Percentiles rank a stretch among this genome's conserved stretches.
phyloP scores from a whole-genome alignment of 2,888 invertebrate genomes.

The Agrochola macilenta region DNA sequence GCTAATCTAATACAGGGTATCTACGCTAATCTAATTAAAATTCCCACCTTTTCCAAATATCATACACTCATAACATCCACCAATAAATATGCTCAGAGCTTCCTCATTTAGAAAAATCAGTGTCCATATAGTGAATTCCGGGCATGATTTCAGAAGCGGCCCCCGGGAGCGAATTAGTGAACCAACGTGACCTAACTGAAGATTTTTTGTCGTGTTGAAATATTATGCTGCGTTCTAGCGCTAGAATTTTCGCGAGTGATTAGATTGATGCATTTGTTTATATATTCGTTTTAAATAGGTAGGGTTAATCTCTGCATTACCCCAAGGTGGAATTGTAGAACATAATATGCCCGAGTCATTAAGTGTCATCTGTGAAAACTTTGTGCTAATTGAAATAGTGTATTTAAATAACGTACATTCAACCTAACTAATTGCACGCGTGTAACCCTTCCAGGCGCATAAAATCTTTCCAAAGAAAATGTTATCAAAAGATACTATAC shows the following conservation, averaged over 20 bases:
- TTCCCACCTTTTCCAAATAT: conserved; percentile 13
- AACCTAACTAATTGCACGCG: neutral
- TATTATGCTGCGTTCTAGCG: conserved; percentile 74
- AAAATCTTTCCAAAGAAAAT: conserved; percentile 2
- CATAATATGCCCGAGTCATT: too few relatives aligned
- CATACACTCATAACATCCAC: conserved; percentile 60
- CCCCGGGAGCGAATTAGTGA: conserved; percentile 86
- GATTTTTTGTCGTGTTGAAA: conserved; percentile 84
- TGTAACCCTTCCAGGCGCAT: neutral
- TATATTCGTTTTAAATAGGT: too few relatives aligned
- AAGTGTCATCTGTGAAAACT: too few relatives aligned
- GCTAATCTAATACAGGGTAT: too few relatives aligned
- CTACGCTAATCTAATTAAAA: too few relatives aligned
- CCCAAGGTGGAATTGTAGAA: too few relatives aligned
- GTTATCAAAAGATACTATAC: conserved; percentile 4
- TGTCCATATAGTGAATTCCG: conserved; percentile 83
- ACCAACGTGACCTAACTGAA: conserved; percentile 85
- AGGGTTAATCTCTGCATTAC: too few relatives aligned
- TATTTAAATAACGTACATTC: too few relatives aligned
- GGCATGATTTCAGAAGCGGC: conserved; percentile 82
- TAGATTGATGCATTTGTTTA: conserved; percentile 11
- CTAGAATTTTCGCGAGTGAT: conserved; percentile 27
- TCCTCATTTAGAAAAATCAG: conserved; percentile 75
- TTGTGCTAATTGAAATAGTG: too few relatives aligned
- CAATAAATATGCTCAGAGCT: conserved; percentile 73